Evolutionary conservation across 2,888 invertebrate species (phyloP), one percentile per base, ranked within the genome.

Genomic region (Choristoneura rosaceana): DNA sequence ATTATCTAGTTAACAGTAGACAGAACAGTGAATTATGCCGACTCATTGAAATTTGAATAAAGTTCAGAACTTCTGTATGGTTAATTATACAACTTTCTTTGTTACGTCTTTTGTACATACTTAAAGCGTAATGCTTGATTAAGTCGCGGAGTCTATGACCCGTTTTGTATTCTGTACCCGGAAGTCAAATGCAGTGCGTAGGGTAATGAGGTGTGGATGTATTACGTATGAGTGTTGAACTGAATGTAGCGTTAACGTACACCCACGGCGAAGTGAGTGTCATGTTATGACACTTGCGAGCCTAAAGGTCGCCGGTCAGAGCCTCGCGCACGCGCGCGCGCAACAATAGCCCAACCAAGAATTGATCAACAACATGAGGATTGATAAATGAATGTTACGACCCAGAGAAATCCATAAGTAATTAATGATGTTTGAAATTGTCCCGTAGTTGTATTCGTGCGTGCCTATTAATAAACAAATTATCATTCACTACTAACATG

Each of bases 201-300:
- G 64, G 73, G 68, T 73, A 73, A 73, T 73, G 69, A 73, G 64
- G 73, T 73, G 69, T 60, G 62, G 63, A 69, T 66, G 60, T 63
- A 47, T 68, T 68, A 58, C 62, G 47, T 33, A 34, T 41, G 41
- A 52, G 15, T 52, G 52, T 15, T 52, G 52, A 52, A 52, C 10
- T 59, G 67, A 33, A 47, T 47, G 41, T 8, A 10, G 66, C 52
- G 41, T 65, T 65, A 45, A 47, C 43, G 60, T 63, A 59, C 68
- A 69, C 73, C 68, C 59, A 63, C 64, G 14, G 70, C 41, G 34
- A 17, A 62, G 45, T 55, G 14, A 70, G 45, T 58, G 69, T 45
- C 38, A 41, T 60, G 68, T 73, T 73, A 69, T 73, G 73, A 69
- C 73, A 73, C 59, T 50, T 47, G 38, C 14, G 55, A 41, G 45